Conservation (phyloP, 2,113 vertebrate species). For the Tricholaema leucomelas region DNA sequence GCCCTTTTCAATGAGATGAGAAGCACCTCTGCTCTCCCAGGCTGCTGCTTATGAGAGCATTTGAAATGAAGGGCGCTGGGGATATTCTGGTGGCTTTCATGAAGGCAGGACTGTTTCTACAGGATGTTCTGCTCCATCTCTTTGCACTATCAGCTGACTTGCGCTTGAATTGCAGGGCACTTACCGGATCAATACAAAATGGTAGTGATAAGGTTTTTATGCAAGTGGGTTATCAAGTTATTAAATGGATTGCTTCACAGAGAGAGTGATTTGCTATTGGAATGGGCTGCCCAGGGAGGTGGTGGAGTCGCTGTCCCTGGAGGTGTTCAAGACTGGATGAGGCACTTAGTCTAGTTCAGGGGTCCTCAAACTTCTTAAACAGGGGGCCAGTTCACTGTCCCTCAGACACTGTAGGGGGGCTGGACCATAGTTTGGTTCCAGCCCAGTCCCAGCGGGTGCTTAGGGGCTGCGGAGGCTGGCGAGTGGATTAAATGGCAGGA, state of each 20-base stretch:
- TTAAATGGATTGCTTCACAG: not conserved
- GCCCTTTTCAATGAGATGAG: not conserved
- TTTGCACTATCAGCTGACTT: not conserved
- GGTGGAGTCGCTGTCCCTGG: too few relatives aligned
- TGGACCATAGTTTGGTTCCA: too few relatives aligned
- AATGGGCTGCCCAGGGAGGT: too few relatives aligned
- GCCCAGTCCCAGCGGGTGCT: too few relatives aligned
- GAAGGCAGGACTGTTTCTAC: not conserved
- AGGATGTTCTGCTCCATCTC: not conserved
- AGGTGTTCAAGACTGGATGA: too few relatives aligned
- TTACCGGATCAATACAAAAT: not conserved
- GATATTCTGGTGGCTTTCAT: not conserved
- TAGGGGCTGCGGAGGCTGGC: too few relatives aligned
- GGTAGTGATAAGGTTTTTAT: not conserved
- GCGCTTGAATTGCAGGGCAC: not conserved
- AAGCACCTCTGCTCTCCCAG: not conserved
- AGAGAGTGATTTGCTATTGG: too few relatives aligned
- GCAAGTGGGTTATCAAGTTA: not conserved
- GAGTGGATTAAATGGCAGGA: too few relatives aligned
- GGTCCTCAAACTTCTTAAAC: too few relatives aligned
- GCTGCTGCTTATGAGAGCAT: not conserved
- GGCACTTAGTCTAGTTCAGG: too few relatives aligned
- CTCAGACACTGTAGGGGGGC: too few relatives aligned
- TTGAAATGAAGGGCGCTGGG: not conserved
- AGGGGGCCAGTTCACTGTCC: too few relatives aligned